phyloP scores from a whole-genome alignment of 2,888 invertebrate genomes.

The Dryadula phaetusa region DNA sequence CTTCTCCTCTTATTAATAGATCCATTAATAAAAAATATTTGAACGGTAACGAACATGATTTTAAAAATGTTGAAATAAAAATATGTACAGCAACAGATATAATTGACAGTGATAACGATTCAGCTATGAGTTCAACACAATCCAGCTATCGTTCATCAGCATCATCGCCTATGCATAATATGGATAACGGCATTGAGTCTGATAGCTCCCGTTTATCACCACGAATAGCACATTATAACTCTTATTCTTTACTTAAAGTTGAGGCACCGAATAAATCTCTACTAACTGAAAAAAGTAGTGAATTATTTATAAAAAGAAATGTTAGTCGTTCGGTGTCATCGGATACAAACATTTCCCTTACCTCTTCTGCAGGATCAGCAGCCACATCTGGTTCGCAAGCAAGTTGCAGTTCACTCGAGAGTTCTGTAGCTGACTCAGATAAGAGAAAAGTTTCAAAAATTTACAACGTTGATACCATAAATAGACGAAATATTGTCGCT shows the following conservation, averaged over 20 bases:
- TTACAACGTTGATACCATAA: conserved; percentile 92
- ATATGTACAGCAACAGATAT: conserved; percentile 77
- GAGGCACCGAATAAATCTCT: conserved; percentile 69
- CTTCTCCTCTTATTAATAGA: conserved; percentile 56
- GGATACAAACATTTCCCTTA: conserved; percentile 89
- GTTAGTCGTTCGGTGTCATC: conserved; percentile 88
- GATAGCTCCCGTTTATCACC: conserved; percentile 82
- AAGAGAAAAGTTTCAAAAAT: conserved; percentile 89
- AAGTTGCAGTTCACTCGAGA: conserved; percentile 87
- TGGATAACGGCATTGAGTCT: conserved; percentile 83
- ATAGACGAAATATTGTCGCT: conserved; percentile 93
- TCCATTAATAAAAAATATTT: conserved; percentile 66
- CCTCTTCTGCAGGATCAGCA: conserved; percentile 88
- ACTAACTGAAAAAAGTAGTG: conserved; percentile 64
- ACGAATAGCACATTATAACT: conserved; percentile 68
- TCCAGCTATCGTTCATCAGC: conserved; percentile 91
- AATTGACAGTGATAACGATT: conserved; percentile 93
- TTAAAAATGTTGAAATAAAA: conserved; percentile 76
- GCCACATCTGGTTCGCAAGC: conserved; percentile 90
- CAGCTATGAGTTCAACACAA: conserved; percentile 93
- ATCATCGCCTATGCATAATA: conserved; percentile 89
- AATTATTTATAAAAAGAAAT: conserved; percentile 81
- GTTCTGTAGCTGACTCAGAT: conserved; percentile 86
- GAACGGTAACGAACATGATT: conserved; percentile 62
- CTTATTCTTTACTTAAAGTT: conserved; percentile 75